phyloP scores from a whole-genome alignment of 92 coral and sea anemone species.

The Actinernus sp. region DNA sequence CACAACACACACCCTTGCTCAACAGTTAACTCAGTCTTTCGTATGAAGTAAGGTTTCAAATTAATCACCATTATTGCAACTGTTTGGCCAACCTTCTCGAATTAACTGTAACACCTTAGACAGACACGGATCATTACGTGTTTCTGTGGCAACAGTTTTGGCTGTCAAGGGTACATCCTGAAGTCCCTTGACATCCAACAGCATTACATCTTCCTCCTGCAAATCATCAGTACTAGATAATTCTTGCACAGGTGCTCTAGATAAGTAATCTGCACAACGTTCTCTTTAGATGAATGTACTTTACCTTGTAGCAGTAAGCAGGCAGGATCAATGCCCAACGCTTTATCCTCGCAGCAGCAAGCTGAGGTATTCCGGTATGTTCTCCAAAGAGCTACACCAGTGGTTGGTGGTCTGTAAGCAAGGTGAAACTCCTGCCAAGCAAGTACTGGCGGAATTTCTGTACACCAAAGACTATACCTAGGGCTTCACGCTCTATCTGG shows the following conservation, averaged over 20 bases:
- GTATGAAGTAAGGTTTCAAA: conserved; percentile 66
- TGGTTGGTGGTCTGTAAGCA: conserved; percentile 51
- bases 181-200: conserved; percentile 2
- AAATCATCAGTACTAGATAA: background rate
- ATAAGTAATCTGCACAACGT: conserved; percentile 44
- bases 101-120: conserved; percentile 11
- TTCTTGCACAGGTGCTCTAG: conserved; percentile 43
- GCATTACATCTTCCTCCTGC: conserved; percentile 10
- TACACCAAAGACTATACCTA: conserved; percentile 24
- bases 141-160: conserved; percentile 36
- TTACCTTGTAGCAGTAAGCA: conserved; percentile 30
- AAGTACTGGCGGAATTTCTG: conserved; percentile 42
- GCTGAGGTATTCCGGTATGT: conserved; percentile 41
- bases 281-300: conserved; percentile 35
- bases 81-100: conserved; percentile 13
- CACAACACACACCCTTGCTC: conserved; percentile 82
- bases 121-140: conserved; percentile 24
- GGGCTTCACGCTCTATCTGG: conserved; percentile 41
- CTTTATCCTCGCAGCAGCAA: conserved; percentile 47
- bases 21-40: conserved; percentile 50
- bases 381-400: conserved; percentile 35
- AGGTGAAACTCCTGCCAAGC: conserved; percentile 28
- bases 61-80: no score
- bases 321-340: conserved; percentile 37
- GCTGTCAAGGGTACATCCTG: conserved; percentile 25